Conservation (phyloP, 1,140 invertebrate species). For the Lepeophtheirus salmonis region DNA sequence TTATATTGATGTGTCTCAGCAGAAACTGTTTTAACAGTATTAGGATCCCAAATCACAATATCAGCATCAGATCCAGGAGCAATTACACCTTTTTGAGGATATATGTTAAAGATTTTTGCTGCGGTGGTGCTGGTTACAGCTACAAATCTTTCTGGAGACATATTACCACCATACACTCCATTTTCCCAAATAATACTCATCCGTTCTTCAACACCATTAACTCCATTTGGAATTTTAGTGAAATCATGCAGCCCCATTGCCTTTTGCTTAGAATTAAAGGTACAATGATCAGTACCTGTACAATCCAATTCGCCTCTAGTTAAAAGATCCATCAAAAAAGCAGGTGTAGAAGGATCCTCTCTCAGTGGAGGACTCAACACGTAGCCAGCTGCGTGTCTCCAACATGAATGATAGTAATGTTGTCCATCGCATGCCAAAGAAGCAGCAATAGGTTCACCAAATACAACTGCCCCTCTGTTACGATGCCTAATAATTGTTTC, state of each 20-base stretch:
- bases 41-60: constrained; percentile 88
- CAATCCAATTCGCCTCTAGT: constrained; percentile 68
- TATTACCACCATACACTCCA: constrained; percentile 69
- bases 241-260: constrained; percentile 72
- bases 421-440: constrained; percentile 59
- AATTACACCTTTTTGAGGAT: constrained; percentile 81
- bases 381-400: constrained; percentile 41
- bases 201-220: constrained; percentile 86
- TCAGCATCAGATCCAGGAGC: constrained; percentile 88
- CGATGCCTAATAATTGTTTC: constrained; percentile 50
- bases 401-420: constrained; percentile 47
- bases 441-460: constrained; percentile 79
- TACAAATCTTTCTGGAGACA: constrained; percentile 84
- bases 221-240: constrained; percentile 84
- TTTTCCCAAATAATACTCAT: constrained; percentile 97
- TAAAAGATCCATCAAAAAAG: constrained; percentile 29
- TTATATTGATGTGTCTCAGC: constrained; percentile 80
- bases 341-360: constrained; percentile 54
- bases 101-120: constrained; percentile 94
- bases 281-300: constrained; percentile 91
- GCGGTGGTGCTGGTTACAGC: constrained; percentile 88
- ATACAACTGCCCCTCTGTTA: constrained; percentile 48
- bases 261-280: constrained; percentile 84
- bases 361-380: constrained; percentile 60
- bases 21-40: constrained; percentile 62